phyloP scores from a whole-genome alignment of 2,888 invertebrate species.

The Unio delphinus region DNA sequence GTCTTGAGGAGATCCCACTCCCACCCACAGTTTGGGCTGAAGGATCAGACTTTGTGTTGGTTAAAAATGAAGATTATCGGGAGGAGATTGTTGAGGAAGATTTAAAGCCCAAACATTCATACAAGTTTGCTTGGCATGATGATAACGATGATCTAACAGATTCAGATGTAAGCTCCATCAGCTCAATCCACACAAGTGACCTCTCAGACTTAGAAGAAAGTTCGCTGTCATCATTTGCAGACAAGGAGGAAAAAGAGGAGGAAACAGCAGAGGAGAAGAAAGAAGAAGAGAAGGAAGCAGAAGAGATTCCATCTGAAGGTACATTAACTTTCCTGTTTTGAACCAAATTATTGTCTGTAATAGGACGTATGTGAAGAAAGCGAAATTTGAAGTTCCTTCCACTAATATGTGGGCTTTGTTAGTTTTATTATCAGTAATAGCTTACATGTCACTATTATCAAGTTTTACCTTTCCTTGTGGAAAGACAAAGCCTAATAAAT shows the following conservation, averaged over 20 bases:
- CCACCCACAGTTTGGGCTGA: constrained; percentile 4
- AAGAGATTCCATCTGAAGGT: constrained; percentile 9
- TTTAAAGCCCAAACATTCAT: constrained; percentile 34
- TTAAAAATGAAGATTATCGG: constrained; percentile 12
- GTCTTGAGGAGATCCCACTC: constrained; percentile 26
- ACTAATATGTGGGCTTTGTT: too few species aligned
- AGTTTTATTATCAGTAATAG: too few species aligned
- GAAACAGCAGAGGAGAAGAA: constrained; percentile 20
- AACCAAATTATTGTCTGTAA: not conserved
- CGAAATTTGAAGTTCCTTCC: too few species aligned
- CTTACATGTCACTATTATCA: too few species aligned
- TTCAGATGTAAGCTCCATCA: constrained; percentile 65
- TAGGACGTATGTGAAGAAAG: too few species aligned
- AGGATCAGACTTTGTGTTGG: not conserved
- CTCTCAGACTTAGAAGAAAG: constrained; percentile 69
- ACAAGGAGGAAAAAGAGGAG: constrained; percentile 20
- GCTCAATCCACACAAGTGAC: constrained; percentile 73
- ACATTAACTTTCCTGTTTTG: not conserved
- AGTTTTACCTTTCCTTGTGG: too few species aligned
- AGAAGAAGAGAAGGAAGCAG: constrained; percentile 14
- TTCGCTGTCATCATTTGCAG: constrained; percentile 22
- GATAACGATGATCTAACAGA: constrained; percentile 48
- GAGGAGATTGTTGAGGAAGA: constrained; percentile 17
- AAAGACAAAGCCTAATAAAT: too few species aligned
- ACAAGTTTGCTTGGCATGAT: constrained; percentile 66